phyloP scores from a whole-genome alignment of 2,797 vertebrate genomes.

The Urosaurus nigricauda region DNA sequence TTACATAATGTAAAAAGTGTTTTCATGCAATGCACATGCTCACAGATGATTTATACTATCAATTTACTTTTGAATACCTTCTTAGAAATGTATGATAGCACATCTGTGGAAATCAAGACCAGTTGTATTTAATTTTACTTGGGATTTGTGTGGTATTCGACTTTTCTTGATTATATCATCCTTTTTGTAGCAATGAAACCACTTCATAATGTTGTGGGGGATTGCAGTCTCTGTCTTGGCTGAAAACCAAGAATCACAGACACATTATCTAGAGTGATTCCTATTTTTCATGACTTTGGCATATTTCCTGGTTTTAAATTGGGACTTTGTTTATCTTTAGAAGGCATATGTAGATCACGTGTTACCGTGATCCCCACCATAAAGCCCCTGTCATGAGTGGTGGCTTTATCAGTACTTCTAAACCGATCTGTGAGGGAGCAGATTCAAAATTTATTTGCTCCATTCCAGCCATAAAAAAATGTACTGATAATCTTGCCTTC shows the following conservation, averaged over 20 bases:
- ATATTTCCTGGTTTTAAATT: slow-evolving; percentile 28
- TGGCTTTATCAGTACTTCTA: neutral
- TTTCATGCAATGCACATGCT: neutral
- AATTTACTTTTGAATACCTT: slow-evolving; percentile 3
- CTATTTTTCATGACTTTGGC: slow-evolving; percentile 20
- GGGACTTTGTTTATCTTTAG: neutral
- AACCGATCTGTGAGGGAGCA: neutral
- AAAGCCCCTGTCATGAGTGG: neutral
- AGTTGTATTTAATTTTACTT: slow-evolving; percentile 1
- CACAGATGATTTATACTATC: slow-evolving; percentile 8
- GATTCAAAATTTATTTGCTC: slow-evolving; percentile 9
- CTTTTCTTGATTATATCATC: neutral
- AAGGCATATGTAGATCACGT: neutral
- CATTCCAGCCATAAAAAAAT: slow-evolving; percentile 8
- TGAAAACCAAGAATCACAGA: neutral
- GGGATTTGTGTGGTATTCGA: slow-evolving; percentile 23
- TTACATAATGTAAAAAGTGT: neutral
- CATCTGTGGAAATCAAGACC: slow-evolving; percentile 21
- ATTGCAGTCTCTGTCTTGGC: neutral
- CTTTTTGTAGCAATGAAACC: slow-evolving; percentile 22
- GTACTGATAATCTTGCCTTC: neutral
- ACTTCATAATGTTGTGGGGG: neutral
- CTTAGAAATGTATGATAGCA: neutral
- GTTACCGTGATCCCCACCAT: neutral
- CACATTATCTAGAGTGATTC: neutral